Conservation (phyloP, 2,797 vertebrate genomes). For the Lagodon rhomboides region DNA sequence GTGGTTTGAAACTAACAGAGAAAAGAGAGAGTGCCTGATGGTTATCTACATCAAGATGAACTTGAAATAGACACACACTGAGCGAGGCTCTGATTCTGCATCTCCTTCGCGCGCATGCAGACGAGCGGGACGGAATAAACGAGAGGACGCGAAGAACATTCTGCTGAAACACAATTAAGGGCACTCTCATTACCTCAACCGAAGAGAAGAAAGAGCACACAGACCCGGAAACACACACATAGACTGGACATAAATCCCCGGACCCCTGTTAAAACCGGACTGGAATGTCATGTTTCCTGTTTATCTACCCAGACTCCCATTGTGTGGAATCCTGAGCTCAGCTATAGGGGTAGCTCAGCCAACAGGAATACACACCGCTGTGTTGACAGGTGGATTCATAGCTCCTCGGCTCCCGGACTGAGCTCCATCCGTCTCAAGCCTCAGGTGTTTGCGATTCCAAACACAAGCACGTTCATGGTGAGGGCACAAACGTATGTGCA, state of each 20-base stretch:
- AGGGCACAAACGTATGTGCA: background rate
- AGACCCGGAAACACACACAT: constrained; percentile 10
- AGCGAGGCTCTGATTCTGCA: constrained; percentile 28
- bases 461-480: constrained; percentile 25
- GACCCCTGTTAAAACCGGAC: constrained; percentile 50
- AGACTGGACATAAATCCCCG: constrained; percentile 40
- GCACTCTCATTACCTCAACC: constrained; percentile 32
- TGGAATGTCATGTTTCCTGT: constrained; percentile 78
- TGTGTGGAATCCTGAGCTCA: constrained; percentile 43
- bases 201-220: background rate
- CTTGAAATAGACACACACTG: constrained; percentile 30
- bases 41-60: constrained; percentile 50
- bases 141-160: constrained; percentile 44
- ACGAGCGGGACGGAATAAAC: constrained; percentile 7
- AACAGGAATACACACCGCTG: constrained; percentile 28
- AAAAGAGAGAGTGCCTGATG: constrained; percentile 19
- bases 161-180: constrained; percentile 54
- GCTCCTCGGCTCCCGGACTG: background rate
- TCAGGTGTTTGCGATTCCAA: constrained; percentile 26
- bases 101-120: constrained; percentile 16
- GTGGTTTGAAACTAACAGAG: constrained; percentile 7
- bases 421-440: constrained; percentile 23
- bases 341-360: constrained; percentile 11
- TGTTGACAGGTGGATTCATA: constrained; percentile 42
- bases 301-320: constrained; percentile 56